Percentiles rank a stretch among this genome's conserved stretches.
Evolutionary conservation across 2,888 invertebrate genomes (phyloP).

Genomic region (Pachycephus smyrnensis): DNA sequence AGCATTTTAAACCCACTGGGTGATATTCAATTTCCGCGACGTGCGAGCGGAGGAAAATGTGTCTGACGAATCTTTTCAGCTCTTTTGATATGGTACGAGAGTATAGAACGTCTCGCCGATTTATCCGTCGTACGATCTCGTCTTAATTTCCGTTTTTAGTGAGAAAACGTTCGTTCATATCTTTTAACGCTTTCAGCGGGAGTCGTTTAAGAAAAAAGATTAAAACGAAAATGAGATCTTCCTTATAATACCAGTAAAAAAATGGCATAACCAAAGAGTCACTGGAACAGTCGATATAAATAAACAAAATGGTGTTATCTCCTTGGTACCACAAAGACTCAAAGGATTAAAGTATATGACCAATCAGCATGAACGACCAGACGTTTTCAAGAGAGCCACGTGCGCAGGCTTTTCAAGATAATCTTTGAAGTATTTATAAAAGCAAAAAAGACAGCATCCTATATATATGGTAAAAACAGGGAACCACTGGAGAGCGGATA

Average conservation of each 20-base stretch:
- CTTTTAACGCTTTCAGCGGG: not conserved
- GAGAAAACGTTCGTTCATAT: not conserved
- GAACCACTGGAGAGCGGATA: not conserved
- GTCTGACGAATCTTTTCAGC: slow-evolving; percentile 29
- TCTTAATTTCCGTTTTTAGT: slow-evolving; percentile 7
- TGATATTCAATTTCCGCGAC: slow-evolving; percentile 47
- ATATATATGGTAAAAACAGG: not conserved
- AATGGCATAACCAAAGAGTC: not conserved
- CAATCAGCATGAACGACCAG: not conserved
- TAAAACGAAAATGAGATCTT: not conserved
- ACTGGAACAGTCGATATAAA: not conserved
- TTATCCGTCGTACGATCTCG: not conserved
- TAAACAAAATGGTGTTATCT: not conserved
- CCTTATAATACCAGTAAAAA: not conserved
- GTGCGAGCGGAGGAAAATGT: not conserved
- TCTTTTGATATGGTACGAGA: slow-evolving; percentile 21
- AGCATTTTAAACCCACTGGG: not conserved
- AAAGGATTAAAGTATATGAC: not conserved
- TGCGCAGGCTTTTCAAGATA: not conserved
- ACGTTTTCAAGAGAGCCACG: not conserved
- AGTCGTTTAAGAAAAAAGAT: not conserved
- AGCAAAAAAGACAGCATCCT: not conserved
- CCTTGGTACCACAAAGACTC: not conserved
- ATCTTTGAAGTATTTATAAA: not conserved
- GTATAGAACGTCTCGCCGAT: not conserved